These are phyloP conservation scores for Ophonus ardosiacus DNA, from an alignment of 2,888 invertebrate genomes.

Conservation along the genomic window DNA sequence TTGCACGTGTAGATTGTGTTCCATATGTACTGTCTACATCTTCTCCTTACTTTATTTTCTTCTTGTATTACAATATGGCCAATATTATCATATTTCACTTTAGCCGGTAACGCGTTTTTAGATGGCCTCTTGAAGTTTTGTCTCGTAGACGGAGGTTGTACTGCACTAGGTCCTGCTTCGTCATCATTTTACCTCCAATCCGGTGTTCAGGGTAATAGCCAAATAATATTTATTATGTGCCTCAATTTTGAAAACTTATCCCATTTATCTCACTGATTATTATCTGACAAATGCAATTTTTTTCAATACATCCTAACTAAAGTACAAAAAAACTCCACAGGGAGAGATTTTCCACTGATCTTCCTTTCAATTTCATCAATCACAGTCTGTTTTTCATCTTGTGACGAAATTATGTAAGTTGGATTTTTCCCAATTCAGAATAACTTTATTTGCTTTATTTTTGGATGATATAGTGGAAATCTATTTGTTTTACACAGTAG, in stretches of 20 bases:
- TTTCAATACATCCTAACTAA: not conserved
- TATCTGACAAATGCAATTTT: slow-evolving; percentile 58
- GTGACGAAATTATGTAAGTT: too few relatives aligned
- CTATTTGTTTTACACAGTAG: not conserved
- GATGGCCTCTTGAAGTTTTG: not conserved
- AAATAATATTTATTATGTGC: slow-evolving; percentile 43
- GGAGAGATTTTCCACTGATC: slow-evolving; percentile 9
- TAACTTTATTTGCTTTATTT: slow-evolving; percentile 23
- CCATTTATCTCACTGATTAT: slow-evolving; percentile 55
- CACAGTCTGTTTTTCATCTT: slow-evolving; percentile 1
- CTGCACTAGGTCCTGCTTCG: slow-evolving; percentile 5
- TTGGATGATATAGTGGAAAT: not conserved
- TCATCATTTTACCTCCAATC: not conserved
- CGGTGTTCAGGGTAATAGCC: too few relatives aligned
- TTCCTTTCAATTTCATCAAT: slow-evolving; percentile 45
- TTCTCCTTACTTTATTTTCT: not conserved
- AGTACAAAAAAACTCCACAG: slow-evolving; percentile 37
- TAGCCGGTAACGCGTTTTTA: not conserved
- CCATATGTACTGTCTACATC: not conserved
- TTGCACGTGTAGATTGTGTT: too few relatives aligned
- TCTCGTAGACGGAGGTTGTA: not conserved
- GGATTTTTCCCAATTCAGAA: slow-evolving; percentile 52
- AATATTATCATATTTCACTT: too few relatives aligned
- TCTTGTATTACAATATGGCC: slow-evolving; percentile 3
- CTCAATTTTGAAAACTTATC: slow-evolving; percentile 66